Evolutionary conservation across 2,797 vertebrate species (phyloP), one percentile per base, ranked within the genome.

Genomic region (Amblyraja radiata): DNA sequence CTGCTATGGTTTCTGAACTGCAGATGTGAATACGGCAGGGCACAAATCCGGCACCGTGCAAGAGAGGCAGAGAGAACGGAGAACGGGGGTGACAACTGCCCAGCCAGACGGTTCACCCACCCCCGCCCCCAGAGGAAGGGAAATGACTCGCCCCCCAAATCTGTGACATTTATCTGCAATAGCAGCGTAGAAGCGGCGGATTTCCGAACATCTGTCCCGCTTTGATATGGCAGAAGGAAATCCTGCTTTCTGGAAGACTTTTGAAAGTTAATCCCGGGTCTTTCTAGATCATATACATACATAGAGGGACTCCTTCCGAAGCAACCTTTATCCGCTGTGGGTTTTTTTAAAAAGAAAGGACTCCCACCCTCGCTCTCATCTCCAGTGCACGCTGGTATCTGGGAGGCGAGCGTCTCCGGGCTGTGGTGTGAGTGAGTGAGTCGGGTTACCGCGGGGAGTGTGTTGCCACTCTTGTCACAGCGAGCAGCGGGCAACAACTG

Each of bases 181-280:
- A 61, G 32, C 84, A 88, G 58, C n/a, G 28, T 18, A 36, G 84
- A 65, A 65, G 32, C 63, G 8, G 10, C 84, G 84, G 84, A 88
- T 88, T 88, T 88, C 90, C 71, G 90, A 91, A 91, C 95, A 96
- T 96, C 96, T 97, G 96, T 96, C 95, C 95, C 93, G 94, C 95
- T 95, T 95, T 95, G 95, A 95, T 96, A 96, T 90, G 96, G 95
- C 90, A 96, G 94, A 95, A 97, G 97, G 97, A 98, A 97, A 97
- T 98, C 97, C 97, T 97, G 97, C 96, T 95, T 96, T 96, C 93
- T 71, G 90, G 32, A 36, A 18, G 9, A 68, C 84, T 14, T 68
- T 36, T 88, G 63, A 68, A 88, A 32, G 84, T 32, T n/a, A 88
- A 88, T 88, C 28, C 84, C n/a, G n/a, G 84, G 14, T 88, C 84